Evolutionary conservation across 2,113 vertebrate genomes (phyloP).

Genomic region (Vulpes vulpes): DNA sequence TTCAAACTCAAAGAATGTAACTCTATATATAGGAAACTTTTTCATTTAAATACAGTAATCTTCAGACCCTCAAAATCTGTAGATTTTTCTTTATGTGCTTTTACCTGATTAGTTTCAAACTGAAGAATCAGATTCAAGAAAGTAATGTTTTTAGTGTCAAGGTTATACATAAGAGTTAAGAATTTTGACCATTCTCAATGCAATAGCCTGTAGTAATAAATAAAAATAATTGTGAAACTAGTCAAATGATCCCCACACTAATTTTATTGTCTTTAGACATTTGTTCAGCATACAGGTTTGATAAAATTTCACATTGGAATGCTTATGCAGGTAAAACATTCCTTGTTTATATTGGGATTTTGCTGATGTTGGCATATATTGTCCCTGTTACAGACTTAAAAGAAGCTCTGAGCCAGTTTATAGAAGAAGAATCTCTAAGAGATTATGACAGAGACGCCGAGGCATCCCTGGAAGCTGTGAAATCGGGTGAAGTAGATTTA

Average conservation of each 20-base stretch:
- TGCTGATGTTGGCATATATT: not conserved
- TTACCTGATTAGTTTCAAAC: not conserved
- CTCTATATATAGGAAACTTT: not conserved
- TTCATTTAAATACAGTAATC: not conserved
- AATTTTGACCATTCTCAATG: slow-evolving; percentile 28
- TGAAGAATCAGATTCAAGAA: slow-evolving; percentile 4
- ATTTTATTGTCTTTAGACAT: slow-evolving; percentile 11
- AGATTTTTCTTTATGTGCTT: not conserved
- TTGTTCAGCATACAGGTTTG: not conserved
- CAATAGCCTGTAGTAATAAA: not conserved
- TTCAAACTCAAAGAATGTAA: slow-evolving; percentile 22
- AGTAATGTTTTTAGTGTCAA: not conserved
- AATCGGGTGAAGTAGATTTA: slow-evolving; percentile 90
- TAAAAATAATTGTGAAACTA: slow-evolving; percentile 26
- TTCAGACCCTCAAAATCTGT: not conserved
- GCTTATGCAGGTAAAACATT: not conserved
- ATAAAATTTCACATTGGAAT: not conserved
- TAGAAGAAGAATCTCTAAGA: slow-evolving; percentile 92
- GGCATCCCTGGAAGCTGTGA: slow-evolving; percentile 92
- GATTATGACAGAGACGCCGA: slow-evolving; percentile 94
- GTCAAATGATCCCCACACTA: not conserved
- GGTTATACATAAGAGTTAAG: not conserved
- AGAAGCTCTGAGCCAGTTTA: slow-evolving; percentile 90
- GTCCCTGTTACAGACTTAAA: slow-evolving; percentile 90
- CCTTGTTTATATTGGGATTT: not conserved